Evolutionary conservation across 1,140 invertebrate genomes (phyloP), one percentile per base, ranked within the genome.

Genomic region (Drosophila dunni): DNA sequence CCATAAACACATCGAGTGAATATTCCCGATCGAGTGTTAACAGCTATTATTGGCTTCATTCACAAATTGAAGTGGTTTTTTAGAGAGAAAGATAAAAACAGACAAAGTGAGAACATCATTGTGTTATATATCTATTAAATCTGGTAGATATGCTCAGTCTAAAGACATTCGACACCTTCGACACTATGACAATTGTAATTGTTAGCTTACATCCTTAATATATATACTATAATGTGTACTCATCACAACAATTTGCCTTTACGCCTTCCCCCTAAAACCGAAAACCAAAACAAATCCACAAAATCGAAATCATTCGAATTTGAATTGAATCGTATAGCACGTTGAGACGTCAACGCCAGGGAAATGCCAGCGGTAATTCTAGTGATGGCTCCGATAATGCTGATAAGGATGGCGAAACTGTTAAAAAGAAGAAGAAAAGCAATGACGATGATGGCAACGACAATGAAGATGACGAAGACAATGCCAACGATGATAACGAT

Each of bases 311-410:
- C 56, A 48, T 60, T 61, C 63, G 57, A 74, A 84, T 85, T 75
- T 85, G 84, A 77, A 80, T 84, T 63, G 61, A 56, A 66, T 71
- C 17, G 84, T 79, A 72, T 88, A 91, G 90, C 90, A 91, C 90
- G 80, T 91, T 91, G 75, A 79, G 90, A 11, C 90, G 90, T 48
- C 86, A 91, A 77, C 85, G 86, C 71, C 75, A 85, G 70, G 86
- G 75, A 69, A 90, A 84, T 65, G 82, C 78, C 68, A 91, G 86
- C 65, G 88, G 79, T 69, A 90, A 90, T 68, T 89, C 84, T 56
- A 89, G 78, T 51, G 76, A 71, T 69, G 72, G 73, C 65, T 60
- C 68, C 48, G 69, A 67, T 54, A 68, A 81, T n/a, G 75, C 86
- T 53, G 83, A 78, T 53, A 88, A 91, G 82, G 82, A 91, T 69